Percentiles rank a stretch among this genome's conserved stretches.
Conservation (phyloP, 2,888 invertebrate genomes). For the Pheosia gnoma region DNA sequence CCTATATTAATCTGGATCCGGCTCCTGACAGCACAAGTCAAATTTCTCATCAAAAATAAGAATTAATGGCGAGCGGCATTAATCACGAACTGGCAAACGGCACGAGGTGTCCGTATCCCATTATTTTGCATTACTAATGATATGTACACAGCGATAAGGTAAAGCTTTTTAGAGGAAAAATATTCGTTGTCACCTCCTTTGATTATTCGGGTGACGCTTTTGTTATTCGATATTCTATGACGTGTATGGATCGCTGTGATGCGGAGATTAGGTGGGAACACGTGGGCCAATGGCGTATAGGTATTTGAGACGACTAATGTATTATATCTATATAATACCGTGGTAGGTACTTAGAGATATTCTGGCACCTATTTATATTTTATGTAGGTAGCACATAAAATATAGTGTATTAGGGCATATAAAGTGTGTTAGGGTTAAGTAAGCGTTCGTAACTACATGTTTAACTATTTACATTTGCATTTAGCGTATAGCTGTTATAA, state of each 20-base stretch:
- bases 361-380: too few species aligned
- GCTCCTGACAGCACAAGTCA: conserved; percentile 81
- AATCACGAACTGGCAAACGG: conserved; percentile 82
- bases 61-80: conserved; percentile 83
- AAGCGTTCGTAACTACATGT: too few species aligned
- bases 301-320: neutral
- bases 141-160: conserved; percentile 80
- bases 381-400: too few species aligned
- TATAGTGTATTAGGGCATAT: too few species aligned
- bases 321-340: neutral
- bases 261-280: neutral
- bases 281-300: neutral
- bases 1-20: conserved; percentile 82
- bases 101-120: conserved; percentile 83
- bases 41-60: conserved; percentile 84
- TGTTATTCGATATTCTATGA: conserved; percentile 18
- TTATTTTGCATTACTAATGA: conserved; percentile 85
- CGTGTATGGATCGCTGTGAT: conserved; percentile 15
- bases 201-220: conserved; percentile 49
- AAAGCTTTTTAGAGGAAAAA: conserved; percentile 68
- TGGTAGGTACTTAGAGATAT: too few species aligned
- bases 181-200: conserved; percentile 67
- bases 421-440: too few species aligned
- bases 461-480: too few species aligned
- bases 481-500: too few species aligned